phyloP scores from a whole-genome alignment of 2,888 invertebrate species.

The Agrochola lychnidis region DNA sequence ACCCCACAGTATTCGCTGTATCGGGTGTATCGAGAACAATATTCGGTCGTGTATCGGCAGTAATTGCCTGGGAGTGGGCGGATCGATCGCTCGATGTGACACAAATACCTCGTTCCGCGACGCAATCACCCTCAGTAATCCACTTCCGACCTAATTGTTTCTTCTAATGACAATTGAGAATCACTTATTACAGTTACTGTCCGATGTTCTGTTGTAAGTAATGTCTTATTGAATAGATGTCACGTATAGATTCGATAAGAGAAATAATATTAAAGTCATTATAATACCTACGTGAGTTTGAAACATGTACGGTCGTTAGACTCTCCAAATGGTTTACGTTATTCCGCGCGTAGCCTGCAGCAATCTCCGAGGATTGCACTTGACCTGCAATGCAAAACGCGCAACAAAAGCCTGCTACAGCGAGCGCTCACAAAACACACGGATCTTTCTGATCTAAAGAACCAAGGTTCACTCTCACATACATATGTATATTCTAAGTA shows the following conservation, averaged over 20 bases:
- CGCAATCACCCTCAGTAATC: slow-evolving; percentile 86
- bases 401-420: slow-evolving; percentile 77
- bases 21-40: slow-evolving; percentile 81
- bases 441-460: slow-evolving; percentile 69
- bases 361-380: slow-evolving; percentile 83
- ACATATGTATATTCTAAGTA: slow-evolving; percentile 46
- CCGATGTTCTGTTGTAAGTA: slow-evolving; percentile 70
- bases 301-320: slow-evolving; percentile 48
- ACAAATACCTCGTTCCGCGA: slow-evolving; percentile 86
- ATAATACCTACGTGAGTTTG: slow-evolving; percentile 21
- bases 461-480: slow-evolving; percentile 61
- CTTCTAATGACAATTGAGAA: slow-evolving; percentile 84
- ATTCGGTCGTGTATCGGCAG: slow-evolving; percentile 85
- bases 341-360: slow-evolving; percentile 72
- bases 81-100: slow-evolving; percentile 86
- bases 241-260: slow-evolving; percentile 1
- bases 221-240: slow-evolving; percentile 26
- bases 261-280: slow-evolving; percentile 27
- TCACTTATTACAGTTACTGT: slow-evolving; percentile 80
- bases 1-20: slow-evolving; percentile 63
- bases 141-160: slow-evolving; percentile 88
- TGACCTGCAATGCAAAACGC: slow-evolving; percentile 84
- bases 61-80: slow-evolving; percentile 87
- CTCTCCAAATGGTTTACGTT: slow-evolving; percentile 71
- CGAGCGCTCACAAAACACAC: slow-evolving; percentile 70